Evolutionary conservation across 92 coral and sea anemone species (phyloP), one percentile per base, ranked within the genome.

Genomic region (Palythoa grandis): DNA sequence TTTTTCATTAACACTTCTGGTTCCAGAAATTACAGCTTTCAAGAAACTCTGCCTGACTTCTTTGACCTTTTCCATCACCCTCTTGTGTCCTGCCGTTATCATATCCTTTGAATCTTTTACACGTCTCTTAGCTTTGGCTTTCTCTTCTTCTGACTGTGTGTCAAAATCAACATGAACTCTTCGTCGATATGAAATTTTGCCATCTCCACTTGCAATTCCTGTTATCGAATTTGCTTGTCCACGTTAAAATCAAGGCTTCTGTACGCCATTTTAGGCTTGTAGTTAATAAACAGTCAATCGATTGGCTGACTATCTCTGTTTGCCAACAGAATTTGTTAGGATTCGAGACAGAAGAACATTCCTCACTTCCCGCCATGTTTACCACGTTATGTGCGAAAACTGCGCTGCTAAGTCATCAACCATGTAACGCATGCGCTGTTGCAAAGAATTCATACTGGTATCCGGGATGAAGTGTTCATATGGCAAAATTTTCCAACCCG

Each of bases 1-100:
- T 76, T 91, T 87, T n/a, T 89, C 89, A 70, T 91, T 83, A 52
- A 86, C 89, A 77, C 83, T 83, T 67, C 86, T 83, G 63, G 56
- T 87, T 5, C 91, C 91, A 69, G 87, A 74, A 80, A 90, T 37
- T 54, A 87, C 88, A 61, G 43, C 72, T 25, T 22, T 67, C 14
- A 38, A 23, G 14, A 67, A 2, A 22, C 17, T 67, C 72, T 22
- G 0, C 16, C 72, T 24, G 11, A 67, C 11, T 8, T 20, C 71
- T 25, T 22, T 22, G 39, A 4, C 72, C 1, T 67, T 67, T 22
- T 67, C 72, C 4, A 8, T 67, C 72, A 24, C 40, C 16, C 72
- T 67, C 13, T 67, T 67, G 14, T 11, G 2, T 67, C 72, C 72
- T 23, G 3, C 20, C 16, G 72, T 67, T 23, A 67, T 67, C 72